Conservation (phyloP, 2,113 vertebrate species). For the Tursiops truncatus region DNA sequence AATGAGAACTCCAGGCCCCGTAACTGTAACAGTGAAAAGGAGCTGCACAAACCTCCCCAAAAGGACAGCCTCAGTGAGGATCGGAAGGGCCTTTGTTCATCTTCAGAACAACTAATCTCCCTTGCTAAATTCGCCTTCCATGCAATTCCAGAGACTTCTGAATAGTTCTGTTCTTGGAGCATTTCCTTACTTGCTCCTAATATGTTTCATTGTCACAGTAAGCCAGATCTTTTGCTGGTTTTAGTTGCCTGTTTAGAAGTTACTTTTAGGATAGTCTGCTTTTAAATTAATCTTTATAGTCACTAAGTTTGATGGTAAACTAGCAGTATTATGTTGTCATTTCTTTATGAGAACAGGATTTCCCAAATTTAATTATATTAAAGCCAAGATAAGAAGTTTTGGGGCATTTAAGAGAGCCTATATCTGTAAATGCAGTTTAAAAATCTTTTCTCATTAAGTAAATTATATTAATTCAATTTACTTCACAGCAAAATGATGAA, state of each 20-base stretch:
- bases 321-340: not conserved
- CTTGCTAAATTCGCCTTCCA: not conserved
- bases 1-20: not conserved
- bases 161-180: not conserved
- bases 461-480: not conserved
- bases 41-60: not conserved
- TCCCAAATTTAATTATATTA: slow-evolving; percentile 15
- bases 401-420: not conserved
- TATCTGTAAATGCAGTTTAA: not conserved
- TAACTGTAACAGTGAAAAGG: not conserved
- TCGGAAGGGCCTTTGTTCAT: not conserved
- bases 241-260: not conserved
- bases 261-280: not conserved
- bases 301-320: slow-evolving; percentile 1
- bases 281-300: not conserved
- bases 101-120: not conserved
- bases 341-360: slow-evolving; percentile 14
- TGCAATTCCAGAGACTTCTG: not conserved
- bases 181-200: not conserved
- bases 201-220: not conserved
- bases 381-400: not conserved
- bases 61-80: not conserved
- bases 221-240: not conserved
- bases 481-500: not conserved
- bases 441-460: not conserved